A percentile compares a stretch with the other conserved stretches of the same genome.
phyloP scores from a whole-genome alignment of 2,888 invertebrate species.

The Arge pagana region DNA sequence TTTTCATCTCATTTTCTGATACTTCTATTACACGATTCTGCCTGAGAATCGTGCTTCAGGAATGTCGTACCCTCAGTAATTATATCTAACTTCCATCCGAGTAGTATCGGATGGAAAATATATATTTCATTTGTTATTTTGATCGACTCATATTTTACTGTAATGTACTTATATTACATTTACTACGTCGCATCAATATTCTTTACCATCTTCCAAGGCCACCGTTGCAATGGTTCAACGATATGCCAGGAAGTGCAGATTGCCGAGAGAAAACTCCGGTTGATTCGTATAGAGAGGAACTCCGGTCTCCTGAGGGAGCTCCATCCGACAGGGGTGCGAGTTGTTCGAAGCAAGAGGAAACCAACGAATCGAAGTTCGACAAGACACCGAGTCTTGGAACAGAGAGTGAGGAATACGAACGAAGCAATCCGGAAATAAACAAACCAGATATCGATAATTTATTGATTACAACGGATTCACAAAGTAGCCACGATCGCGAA shows the following conservation, averaged over 20 bases:
- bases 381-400: too few relatives aligned
- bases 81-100: too few relatives aligned
- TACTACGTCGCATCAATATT: neutral
- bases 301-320: too few relatives aligned
- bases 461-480: too few relatives aligned
- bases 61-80: too few relatives aligned
- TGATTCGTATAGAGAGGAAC: too few relatives aligned
- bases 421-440: neutral
- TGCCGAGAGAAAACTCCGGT: constrained; percentile 27
- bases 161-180: neutral
- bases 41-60: neutral
- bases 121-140: neutral
- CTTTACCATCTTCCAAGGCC: constrained; percentile 30
- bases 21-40: too few relatives aligned
- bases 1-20: neutral
- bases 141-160: constrained; percentile 1
- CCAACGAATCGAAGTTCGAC: too few relatives aligned
- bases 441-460: neutral
- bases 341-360: too few relatives aligned
- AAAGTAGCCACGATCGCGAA: neutral
- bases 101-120: too few relatives aligned
- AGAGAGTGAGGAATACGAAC: too few relatives aligned
- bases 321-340: too few relatives aligned
- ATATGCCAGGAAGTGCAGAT: constrained; percentile 27
- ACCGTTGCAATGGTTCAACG: constrained; percentile 44